Evolutionary conservation across 2,113 vertebrate species (phyloP), one percentile per base, ranked within the genome.

Genomic region (Podarcis raffonei): DNA sequence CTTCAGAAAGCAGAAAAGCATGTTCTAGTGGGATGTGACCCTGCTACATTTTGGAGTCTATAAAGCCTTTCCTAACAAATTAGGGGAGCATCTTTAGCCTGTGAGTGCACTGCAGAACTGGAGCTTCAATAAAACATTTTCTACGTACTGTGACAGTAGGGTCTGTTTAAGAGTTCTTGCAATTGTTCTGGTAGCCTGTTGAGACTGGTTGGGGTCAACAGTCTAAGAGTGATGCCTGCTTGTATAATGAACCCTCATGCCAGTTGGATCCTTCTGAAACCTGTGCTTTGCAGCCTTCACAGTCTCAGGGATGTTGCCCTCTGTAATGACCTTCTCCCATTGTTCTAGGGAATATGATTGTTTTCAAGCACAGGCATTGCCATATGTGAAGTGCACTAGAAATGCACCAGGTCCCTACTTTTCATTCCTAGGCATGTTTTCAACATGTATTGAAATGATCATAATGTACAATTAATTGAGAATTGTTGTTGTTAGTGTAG

Each of bases 31-130:
- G 69, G 32, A 82, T n/a, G 69, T 62, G 79, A 81, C 79, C 69
- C 62, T 74, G 53, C 32, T 72, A 59, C 7, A 20, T 74, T 75
- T 75, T 75, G 30, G 53, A 75, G n/a, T 37, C 80, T 62, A 81
- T 32, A 82, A 59, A 74, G 74, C 57, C 32, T 71, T 82, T 74
- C 39, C 79, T 42, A 75, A 82, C 80, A 88, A 82, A 88, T 88
- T 65, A 82, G 86, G 25, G 35, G 37, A 88, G 12, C 59, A 81
- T 74, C 35, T 82, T 75, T 82, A 82, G 35, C 18, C 23, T 48
- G 30, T 32, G 6, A 48, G 30, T 68, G 62, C 59, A 66, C 35
- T 32, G 53, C 69, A 65, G 18, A 82, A 88, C n/a, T 42, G 4
- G 78, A 72, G 68, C 39, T 76, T 39, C 74, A 66, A 30, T 65